Conservation (phyloP, 2,113 vertebrate species). For the Arothron firmamentum region DNA sequence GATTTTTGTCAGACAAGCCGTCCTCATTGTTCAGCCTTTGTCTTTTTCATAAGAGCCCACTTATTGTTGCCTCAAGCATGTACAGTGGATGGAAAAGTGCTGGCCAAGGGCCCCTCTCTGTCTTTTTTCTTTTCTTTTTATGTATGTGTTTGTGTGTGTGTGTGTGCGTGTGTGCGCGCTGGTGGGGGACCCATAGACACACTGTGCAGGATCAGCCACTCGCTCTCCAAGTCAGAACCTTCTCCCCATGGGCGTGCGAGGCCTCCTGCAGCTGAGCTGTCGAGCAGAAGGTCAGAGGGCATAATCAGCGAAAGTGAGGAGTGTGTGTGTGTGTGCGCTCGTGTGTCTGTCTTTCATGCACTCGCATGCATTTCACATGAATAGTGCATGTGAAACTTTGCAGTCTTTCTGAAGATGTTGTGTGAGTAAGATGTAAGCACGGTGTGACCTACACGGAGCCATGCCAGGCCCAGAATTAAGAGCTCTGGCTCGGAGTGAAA, state of each 20-base stretch:
- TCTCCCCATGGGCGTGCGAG: constrained; percentile 30
- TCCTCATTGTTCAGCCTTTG: constrained; percentile 6
- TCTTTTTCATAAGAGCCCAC: neutral
- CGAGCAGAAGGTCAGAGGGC: constrained; percentile 56
- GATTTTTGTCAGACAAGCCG: neutral
- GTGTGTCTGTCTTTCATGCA: constrained; percentile 21
- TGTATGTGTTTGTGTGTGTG: constrained; percentile 30
- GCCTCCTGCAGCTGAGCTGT: constrained; percentile 46
- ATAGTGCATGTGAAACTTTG: constrained; percentile 36
- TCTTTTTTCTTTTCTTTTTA: neutral
- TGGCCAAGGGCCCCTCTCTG: constrained; percentile 6
- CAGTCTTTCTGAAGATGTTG: constrained; percentile 25
- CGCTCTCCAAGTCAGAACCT: constrained; percentile 26
- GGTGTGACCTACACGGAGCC: constrained; percentile 32
- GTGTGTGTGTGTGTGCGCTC: constrained; percentile 8
- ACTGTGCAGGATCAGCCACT: constrained; percentile 51
- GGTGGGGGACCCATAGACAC: constrained; percentile 16
- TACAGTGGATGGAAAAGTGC: constrained; percentile 28
- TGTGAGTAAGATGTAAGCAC: constrained; percentile 40
- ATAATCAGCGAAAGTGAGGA: constrained; percentile 49
- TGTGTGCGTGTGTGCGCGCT: constrained; percentile 17
- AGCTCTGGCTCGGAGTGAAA: constrained; percentile 56
- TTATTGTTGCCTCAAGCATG: constrained; percentile 20
- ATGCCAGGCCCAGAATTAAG: constrained; percentile 33
- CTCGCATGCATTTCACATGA: constrained; percentile 10